Evolutionary conservation across 2,113 vertebrate species (phyloP), one percentile per base, ranked within the genome.

Genomic region (Rallus limicola): DNA sequence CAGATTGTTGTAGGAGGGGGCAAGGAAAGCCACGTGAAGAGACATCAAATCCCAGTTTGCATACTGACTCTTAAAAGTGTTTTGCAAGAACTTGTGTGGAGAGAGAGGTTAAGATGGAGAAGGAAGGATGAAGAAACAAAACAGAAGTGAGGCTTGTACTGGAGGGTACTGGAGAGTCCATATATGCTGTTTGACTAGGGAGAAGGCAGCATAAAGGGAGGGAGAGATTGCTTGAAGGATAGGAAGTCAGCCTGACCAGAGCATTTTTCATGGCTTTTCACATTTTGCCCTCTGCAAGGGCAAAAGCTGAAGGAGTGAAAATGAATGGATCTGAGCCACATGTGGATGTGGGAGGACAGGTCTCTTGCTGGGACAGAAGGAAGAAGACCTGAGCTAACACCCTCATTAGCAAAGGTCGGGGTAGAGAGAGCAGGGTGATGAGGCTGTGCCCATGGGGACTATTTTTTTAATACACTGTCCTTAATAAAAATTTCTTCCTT

Each of bases 401-500:
- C 14, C 7, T 1, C 4, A 2, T 8, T 46, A 74, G 0, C 59
- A 80, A 80, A 80, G 23, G 17, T 14, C 5, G 0, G 26, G 33
- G 23, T 24, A 83, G 68, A 42, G 40, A 62, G n/a, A 80, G 18
- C 24, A 72, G 21, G 42, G 14, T 70, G 44, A 13, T 56, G 23
- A 93, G 50, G 56, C 59, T 80, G 63, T 86, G 59, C 33, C 56
- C 33, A 10, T 42, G 25, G 16, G 34, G 46, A 21, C 25, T 40
- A 62, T 44, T 55, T 5, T 58, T 17, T 2, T 70, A 50, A 69
- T 34, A 26, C 16, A 16, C 3, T 50, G 23, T 12, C 34, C n/a
- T 83, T 88, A 36, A 50, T 58, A 76, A 75, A 68, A 89, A 25
- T 36, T 23, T 93, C 67, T 86, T 87, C 48, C 52, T 90, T 91